phyloP scores from a whole-genome alignment of 1,140 invertebrate genomes.

The Euwallacea fornicatus region DNA sequence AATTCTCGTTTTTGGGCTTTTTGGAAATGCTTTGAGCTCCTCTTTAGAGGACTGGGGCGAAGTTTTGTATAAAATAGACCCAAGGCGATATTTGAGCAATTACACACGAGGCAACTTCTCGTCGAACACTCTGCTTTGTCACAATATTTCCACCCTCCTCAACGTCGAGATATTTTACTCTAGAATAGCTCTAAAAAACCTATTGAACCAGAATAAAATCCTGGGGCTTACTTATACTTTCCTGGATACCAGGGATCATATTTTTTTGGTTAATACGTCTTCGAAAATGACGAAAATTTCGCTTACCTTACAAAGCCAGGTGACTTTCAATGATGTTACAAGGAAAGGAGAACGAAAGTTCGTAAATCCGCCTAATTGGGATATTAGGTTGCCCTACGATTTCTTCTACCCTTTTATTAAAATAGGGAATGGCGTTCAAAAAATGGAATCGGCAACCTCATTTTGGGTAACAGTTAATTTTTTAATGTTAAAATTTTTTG shows the following conservation, averaged over 20 bases:
- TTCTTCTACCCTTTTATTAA: conserved; percentile 53
- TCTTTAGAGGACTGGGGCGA: conserved; percentile 60
- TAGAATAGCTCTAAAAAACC: conserved; percentile 39
- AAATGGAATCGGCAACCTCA: too few species aligned
- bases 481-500: too few species aligned
- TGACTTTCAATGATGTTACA: conserved; percentile 50
- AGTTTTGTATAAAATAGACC: conserved; percentile 53
- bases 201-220: conserved; percentile 48
- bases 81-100: conserved; percentile 48
- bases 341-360: conserved; percentile 40
- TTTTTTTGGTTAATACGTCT: background rate
- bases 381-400: conserved; percentile 50
- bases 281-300: background rate
- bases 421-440: conserved; percentile 34
- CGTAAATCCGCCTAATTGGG: conserved; percentile 46
- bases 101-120: conserved; percentile 52
- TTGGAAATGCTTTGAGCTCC: conserved; percentile 59
- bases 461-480: too few species aligned
- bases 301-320: conserved; percentile 34
- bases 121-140: conserved; percentile 51
- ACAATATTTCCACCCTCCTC: conserved; percentile 41
- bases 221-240: conserved; percentile 42
- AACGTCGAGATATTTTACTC: conserved; percentile 48
- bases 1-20: conserved; percentile 57
- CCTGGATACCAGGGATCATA: conserved; percentile 16